Conservation (phyloP, 2,888 invertebrate genomes). For the Camptogramma bilineatum region DNA sequence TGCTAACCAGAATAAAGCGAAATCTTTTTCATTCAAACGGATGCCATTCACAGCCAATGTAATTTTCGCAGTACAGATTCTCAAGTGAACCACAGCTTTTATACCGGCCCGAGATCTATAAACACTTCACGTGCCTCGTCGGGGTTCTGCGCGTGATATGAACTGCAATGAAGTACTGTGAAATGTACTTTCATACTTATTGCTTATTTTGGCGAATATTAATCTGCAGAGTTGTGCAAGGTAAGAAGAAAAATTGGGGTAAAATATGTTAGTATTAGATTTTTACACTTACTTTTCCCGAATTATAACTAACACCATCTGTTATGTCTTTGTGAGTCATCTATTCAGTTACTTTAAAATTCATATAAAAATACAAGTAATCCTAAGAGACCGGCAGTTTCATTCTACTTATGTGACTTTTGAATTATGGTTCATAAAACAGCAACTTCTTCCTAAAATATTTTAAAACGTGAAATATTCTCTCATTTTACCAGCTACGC, state of each 20-base stretch:
- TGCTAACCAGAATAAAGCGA: background rate
- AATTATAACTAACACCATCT: too few relatives aligned
- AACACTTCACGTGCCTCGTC: slow-evolving; percentile 44
- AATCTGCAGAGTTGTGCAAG: background rate
- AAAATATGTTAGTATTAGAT: too few relatives aligned
- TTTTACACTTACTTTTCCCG: too few relatives aligned
- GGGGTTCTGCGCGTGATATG: slow-evolving; percentile 43
- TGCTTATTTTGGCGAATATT: slow-evolving; percentile 1
- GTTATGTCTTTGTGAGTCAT: too few relatives aligned
- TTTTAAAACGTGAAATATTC: background rate
- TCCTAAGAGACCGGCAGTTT: too few relatives aligned
- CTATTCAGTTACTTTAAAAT: too few relatives aligned
- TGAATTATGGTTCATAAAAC: background rate
- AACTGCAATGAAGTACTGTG: slow-evolving; percentile 39
- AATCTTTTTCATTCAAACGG: background rate
- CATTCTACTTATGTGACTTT: too few relatives aligned
- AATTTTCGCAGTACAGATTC: slow-evolving; percentile 10
- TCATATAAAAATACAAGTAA: too few relatives aligned
- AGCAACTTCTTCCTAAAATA: background rate
- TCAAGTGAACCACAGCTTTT: slow-evolving; percentile 8
- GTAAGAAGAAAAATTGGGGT: too few relatives aligned
- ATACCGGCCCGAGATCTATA: slow-evolving; percentile 36
- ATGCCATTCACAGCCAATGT: slow-evolving; percentile 10
- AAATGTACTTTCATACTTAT: slow-evolving; percentile 10
- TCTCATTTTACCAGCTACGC: background rate